Percentiles rank a stretch among this genome's conserved stretches.
Evolutionary conservation across 2,113 vertebrate genomes (phyloP).

Genomic region (Pteruthius melanotis): DNA sequence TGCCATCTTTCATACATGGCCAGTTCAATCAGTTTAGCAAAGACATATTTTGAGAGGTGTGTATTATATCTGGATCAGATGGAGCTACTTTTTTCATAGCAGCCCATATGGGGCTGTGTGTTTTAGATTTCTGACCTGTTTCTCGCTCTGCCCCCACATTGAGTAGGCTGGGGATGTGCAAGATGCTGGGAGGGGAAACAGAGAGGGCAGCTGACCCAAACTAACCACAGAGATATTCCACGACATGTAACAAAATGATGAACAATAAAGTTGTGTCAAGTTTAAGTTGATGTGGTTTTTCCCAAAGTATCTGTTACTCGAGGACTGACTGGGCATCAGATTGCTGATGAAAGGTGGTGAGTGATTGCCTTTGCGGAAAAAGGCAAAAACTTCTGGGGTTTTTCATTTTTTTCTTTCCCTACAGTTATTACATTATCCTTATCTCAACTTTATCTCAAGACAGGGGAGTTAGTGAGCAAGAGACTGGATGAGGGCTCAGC

Average conservation of each 20-base stretch:
- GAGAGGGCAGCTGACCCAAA: background rate
- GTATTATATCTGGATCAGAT: background rate
- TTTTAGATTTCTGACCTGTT: background rate
- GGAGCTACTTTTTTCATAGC: background rate
- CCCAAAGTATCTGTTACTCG: background rate
- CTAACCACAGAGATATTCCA: background rate
- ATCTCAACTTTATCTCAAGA: background rate
- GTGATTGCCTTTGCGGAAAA: background rate
- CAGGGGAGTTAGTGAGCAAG: background rate
- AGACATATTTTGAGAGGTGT: background rate
- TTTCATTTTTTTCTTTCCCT: background rate
- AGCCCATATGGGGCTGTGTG: background rate
- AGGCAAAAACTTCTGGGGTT: accelerated
- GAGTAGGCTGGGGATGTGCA: background rate
- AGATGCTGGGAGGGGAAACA: background rate
- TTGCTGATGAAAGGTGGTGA: background rate
- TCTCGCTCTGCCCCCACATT: background rate
- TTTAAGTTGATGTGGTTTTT: background rate
- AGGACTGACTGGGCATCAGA: background rate
- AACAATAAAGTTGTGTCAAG: background rate
- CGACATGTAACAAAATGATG: background rate
- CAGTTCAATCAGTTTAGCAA: background rate
- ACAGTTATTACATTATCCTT: background rate
- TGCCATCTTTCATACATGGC: background rate
- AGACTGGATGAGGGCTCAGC: background rate